phyloP scores from a whole-genome alignment of 2,797 vertebrate genomes.

The Tokudaia muenninki region DNA sequence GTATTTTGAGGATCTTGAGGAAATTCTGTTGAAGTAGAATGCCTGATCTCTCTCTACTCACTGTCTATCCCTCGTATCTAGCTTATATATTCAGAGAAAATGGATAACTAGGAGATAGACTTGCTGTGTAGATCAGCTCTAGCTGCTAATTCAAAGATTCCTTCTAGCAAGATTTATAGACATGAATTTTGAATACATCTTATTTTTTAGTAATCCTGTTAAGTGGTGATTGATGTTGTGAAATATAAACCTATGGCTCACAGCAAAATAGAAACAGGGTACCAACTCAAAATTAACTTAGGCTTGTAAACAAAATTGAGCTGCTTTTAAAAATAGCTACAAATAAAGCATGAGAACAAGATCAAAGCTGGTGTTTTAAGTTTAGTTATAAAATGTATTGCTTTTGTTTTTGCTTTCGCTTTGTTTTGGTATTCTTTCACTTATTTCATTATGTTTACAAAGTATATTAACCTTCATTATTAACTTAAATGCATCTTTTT shows the following conservation, averaged over 20 bases:
- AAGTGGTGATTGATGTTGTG: not conserved
- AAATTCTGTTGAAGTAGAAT: not conserved
- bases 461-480: slow-evolving; percentile 31
- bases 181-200: not conserved
- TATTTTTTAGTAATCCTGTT: not conserved
- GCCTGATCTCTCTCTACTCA: not conserved
- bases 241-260: slow-evolving; percentile 33
- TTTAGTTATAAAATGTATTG: not conserved
- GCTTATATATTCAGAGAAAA: not conserved
- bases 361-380: not conserved
- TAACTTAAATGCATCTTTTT: slow-evolving; percentile 12
- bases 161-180: not conserved
- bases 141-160: not conserved
- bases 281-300: slow-evolving; percentile 23
- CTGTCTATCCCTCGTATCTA: not conserved
- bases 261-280: slow-evolving; percentile 32
- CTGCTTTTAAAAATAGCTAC: not conserved
- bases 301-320: slow-evolving; percentile 43
- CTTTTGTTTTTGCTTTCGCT: not conserved
- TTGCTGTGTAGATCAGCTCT: not conserved
- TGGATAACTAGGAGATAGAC: not conserved
- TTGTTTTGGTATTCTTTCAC: slow-evolving; percentile 21
- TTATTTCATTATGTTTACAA: slow-evolving; percentile 45
- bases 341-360: not conserved
- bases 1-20: not conserved